A percentile compares a stretch with the other conserved stretches of the same genome.
Evolutionary conservation across 2,797 vertebrate species (phyloP).

Genomic region (Parauchenoglanis ngamensis): DNA sequence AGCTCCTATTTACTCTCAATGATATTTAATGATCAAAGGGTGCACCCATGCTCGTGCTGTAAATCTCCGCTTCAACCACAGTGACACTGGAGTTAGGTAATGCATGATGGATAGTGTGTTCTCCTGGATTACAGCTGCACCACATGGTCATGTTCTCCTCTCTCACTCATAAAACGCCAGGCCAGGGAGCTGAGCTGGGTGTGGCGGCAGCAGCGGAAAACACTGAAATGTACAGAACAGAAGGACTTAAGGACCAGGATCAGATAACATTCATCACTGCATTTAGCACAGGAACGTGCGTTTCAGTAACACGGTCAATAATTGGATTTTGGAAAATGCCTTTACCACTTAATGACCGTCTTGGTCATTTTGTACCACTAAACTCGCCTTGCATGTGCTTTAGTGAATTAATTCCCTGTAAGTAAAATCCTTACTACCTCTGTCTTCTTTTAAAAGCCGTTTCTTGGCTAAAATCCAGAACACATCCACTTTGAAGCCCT

Average conservation of each 20-base stretch:
- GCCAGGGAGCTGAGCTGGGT: not conserved
- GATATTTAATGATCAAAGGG: conserved; percentile 61
- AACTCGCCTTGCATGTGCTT: not conserved
- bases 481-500: conserved; percentile 48
- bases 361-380: not conserved
- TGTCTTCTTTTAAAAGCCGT: conserved; percentile 10
- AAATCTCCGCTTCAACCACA: conserved; percentile 60
- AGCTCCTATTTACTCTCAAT: conserved; percentile 58
- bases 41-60: conserved; percentile 66
- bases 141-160: not conserved
- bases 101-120: conserved; percentile 59
- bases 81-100: conserved; percentile 59
- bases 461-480: conserved; percentile 59
- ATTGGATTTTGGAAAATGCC: not conserved
- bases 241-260: not conserved
- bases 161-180: not conserved
- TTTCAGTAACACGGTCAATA: not conserved
- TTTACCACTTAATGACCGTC: not conserved
- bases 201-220: not conserved
- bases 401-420: conserved; percentile 1
- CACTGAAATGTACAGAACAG: not conserved
- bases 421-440: not conserved
- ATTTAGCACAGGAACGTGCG: not conserved
- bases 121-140: conserved; percentile 21
- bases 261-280: not conserved